Base-by-base conservation (phyloP, 1,140 invertebrate genomes). In the Globodera rostochiensis region DNA sequence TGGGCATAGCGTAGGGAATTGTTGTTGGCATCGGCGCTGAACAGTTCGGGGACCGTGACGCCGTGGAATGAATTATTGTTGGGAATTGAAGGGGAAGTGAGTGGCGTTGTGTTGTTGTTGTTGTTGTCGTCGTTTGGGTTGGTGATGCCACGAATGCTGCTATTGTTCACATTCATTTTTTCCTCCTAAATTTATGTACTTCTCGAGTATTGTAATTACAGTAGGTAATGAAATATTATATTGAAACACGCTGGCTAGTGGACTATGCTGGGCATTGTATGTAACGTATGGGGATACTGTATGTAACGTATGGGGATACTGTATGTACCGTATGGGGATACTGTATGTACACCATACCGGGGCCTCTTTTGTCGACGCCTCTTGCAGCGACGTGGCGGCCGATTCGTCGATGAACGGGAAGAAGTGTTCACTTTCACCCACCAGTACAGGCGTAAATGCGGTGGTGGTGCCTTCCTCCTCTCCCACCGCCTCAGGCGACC, bases 371-470 rank as follows among this genome's bases (percentile, higher is more conserved):
- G n/a, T 6, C 9, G 69, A 25, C n/a, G 5, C 25, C n/a, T 71
- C 69, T 45, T 71, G 36, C 36, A 71, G 11, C 36, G 77, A 78
- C 7, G 57, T 69, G 15, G 45, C 49, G 21, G 36, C 53, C 50
- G 77, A 78, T 46, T 78, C 77, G 49, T 78, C 77, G 66, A 78
- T 78, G 70, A 78, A 78, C 66, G 64, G 77, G 69, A 71, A 71
- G 69, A 36, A 71, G 69, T 71, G 9, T 11, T 71, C 46, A 47
- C 46, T 47, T 47, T 71, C n/a, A 2, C 69, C 69, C 77, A 69
- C n/a, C 66, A 46, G 45, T 11, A 45, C 69, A 11, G 82, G 95
- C 93, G 81, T 57, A 45, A 74, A 71, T 15, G 64, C 79, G 21
- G 50, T 46, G 6, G 36, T 36, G 25, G n/a, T 45, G 6, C 69